phyloP scores from a whole-genome alignment of 2,888 invertebrate genomes.

The Artemia sinica region DNA sequence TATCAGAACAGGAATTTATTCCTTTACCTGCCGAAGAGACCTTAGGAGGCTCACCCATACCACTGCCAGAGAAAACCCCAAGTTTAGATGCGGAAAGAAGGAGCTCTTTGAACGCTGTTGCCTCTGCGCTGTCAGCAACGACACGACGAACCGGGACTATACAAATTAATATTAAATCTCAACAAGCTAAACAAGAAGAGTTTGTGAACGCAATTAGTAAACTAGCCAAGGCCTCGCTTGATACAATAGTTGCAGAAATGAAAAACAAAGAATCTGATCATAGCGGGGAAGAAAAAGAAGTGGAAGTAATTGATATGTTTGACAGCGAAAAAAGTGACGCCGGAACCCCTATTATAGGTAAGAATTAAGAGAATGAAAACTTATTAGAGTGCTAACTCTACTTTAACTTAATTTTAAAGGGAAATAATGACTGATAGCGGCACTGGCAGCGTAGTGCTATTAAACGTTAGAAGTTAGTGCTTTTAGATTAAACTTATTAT shows the following conservation, averaged over 20 bases:
- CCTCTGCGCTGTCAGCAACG: slow-evolving; percentile 13
- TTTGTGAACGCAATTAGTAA: background rate
- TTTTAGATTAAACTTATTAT: no score
- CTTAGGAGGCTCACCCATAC: background rate
- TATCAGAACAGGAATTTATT: background rate
- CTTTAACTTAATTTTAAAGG: no score
- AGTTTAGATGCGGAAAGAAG: background rate
- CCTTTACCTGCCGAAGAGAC: background rate
- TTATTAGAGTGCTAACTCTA: no score
- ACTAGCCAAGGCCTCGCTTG: slow-evolving; percentile 3
- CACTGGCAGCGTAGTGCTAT: no score
- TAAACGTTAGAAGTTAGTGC: no score
- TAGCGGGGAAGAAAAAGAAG: background rate
- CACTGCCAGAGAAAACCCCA: background rate
- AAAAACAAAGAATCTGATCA: background rate
- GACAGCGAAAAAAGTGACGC: no score
- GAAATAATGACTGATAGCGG: no score
- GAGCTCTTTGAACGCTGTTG: slow-evolving; percentile 6
- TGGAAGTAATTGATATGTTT: background rate
- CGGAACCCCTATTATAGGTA: no score
- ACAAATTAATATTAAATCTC: slow-evolving; percentile 1
- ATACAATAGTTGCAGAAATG: background rate
- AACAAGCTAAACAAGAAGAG: slow-evolving; percentile 2
- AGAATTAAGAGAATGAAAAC: no score
- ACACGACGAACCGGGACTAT: background rate